Conservation (phyloP, 2,888 invertebrate genomes). For the Nomada fucata region DNA sequence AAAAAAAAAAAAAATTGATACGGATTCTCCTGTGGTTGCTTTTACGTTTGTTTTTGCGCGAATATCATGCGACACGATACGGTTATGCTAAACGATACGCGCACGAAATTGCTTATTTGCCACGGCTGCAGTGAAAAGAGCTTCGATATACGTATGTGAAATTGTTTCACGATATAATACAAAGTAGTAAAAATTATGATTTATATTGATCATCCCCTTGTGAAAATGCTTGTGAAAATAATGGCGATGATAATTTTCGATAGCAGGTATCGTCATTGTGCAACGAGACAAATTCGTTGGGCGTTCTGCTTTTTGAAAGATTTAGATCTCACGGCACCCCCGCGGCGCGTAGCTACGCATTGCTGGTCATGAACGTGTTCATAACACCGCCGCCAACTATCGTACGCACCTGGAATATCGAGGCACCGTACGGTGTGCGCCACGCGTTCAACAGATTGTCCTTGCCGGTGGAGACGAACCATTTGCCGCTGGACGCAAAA, state of each 20-base stretch:
- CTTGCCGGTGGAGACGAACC: slow-evolving; percentile 99
- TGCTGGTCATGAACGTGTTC: too few species aligned
- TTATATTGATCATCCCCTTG: too few species aligned
- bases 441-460: slow-evolving; percentile 98
- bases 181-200: too few species aligned
- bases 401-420: slow-evolving; percentile 95
- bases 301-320: too few species aligned
- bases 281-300: too few species aligned
- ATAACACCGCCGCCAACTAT: not conserved
- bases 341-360: too few species aligned
- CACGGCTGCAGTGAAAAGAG: not conserved
- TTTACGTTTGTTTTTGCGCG: not conserved
- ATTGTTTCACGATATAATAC: not conserved
- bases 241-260: too few species aligned
- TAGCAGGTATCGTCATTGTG: too few species aligned
- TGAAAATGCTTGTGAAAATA: too few species aligned
- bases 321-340: too few species aligned
- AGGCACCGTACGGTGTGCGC: slow-evolving; percentile 99
- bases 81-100: not conserved
- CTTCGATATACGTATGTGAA: not conserved
- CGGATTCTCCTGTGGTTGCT: not conserved
- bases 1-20: slow-evolving; percentile 27
- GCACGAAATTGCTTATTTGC: not conserved
- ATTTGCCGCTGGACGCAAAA: slow-evolving; percentile 98
- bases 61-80: not conserved